Evolutionary conservation across 2,113 vertebrate genomes (phyloP).

Genomic region (Lagenorhynchus albirostris): DNA sequence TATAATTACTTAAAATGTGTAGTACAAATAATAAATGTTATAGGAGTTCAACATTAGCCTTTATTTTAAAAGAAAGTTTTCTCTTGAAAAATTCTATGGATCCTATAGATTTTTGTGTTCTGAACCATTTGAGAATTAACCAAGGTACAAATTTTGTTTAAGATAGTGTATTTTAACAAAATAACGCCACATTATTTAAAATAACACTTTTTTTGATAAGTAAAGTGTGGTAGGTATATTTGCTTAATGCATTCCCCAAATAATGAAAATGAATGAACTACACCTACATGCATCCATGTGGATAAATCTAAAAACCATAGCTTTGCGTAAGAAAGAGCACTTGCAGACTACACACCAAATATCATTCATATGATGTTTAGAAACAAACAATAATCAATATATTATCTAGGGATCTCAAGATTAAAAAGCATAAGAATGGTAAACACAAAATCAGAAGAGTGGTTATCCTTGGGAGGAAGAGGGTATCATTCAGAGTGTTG

Average conservation of each 20-base stretch:
- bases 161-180: slow-evolving; percentile 6
- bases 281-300: not conserved
- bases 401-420: not conserved
- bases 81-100: not conserved
- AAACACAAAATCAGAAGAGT: not conserved
- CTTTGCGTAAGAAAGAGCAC: not conserved
- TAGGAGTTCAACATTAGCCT: not conserved
- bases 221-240: not conserved
- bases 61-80: not conserved
- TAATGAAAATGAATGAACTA: not conserved
- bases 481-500: not conserved
- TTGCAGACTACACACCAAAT: not conserved
- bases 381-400: not conserved
- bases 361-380: not conserved
- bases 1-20: not conserved
- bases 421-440: not conserved
- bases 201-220: not conserved
- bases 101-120: not conserved
- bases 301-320: not conserved
- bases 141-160: not conserved
- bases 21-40: not conserved
- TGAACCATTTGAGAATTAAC: not conserved
- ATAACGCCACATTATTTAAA: not conserved
- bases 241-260: not conserved
- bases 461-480: not conserved